Percentiles rank a stretch among this genome's conserved stretches.
These are phyloP conservation scores for Chloroceryle aenea DNA, from an alignment of 2,113 vertebrate species.

Conservation along the genomic window DNA sequence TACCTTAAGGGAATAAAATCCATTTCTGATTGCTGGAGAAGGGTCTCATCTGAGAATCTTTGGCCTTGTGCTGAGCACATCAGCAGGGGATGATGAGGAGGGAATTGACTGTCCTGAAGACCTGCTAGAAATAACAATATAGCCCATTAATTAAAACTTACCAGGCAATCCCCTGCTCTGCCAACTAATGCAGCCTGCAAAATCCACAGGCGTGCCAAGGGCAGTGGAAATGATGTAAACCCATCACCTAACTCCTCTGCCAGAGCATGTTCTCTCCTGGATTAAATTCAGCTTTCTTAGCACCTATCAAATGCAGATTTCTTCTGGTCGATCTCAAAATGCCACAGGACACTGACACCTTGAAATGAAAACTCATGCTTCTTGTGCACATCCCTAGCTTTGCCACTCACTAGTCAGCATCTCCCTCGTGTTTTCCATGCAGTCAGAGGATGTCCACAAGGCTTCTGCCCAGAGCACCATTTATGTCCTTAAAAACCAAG, in stretches of 20 bases:
- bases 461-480: background rate
- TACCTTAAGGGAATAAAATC: conserved; percentile 89
- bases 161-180: background rate
- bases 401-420: background rate
- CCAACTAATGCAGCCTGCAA: background rate
- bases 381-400: background rate
- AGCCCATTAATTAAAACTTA: background rate
- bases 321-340: background rate
- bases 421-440: fast-evolving
- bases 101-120: conserved; percentile 79
- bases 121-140: conserved; percentile 70
- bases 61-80: conserved; percentile 53
- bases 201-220: background rate
- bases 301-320: no score
- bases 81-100: conserved; percentile 80
- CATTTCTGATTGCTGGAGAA: conserved; percentile 80
- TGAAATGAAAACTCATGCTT: fast-evolving
- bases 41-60: conserved; percentile 69
- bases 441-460: fast-evolving
- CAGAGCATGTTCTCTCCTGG: background rate
- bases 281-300: background rate
- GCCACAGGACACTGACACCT: background rate
- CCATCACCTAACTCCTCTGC: background rate
- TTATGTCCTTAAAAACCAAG: background rate
- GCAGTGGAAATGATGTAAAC: background rate